Percentiles rank a stretch among this genome's conserved stretches.
These are phyloP conservation scores for Chrysolina americana DNA, from an alignment of 2,888 invertebrate species.

Conservation along the genomic window DNA sequence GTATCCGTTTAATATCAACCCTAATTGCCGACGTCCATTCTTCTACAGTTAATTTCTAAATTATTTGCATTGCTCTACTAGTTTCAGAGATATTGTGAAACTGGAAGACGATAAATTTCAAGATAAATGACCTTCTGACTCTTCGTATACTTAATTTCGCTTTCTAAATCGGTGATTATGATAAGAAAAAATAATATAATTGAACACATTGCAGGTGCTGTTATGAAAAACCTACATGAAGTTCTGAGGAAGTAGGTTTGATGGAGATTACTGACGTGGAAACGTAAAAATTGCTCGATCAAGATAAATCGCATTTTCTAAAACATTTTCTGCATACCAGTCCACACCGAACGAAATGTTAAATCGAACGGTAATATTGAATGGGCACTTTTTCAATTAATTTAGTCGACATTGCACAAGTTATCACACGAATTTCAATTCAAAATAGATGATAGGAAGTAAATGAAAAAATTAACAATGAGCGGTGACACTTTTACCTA, in stretches of 20 bases:
- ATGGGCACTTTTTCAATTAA: too few relatives aligned
- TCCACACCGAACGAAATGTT: neutral
- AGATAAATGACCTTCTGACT: conserved; percentile 18
- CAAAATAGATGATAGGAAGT: too few relatives aligned
- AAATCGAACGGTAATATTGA: too few relatives aligned
- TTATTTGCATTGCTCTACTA: conserved; percentile 22
- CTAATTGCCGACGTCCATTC: conserved; percentile 5
- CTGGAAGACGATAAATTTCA: conserved; percentile 5
- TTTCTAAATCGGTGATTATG: conserved; percentile 3
- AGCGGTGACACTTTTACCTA: too few relatives aligned
- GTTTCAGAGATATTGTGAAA: neutral
- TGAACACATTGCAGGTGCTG: neutral
- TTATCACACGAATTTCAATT: too few relatives aligned
- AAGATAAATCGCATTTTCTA: neutral
- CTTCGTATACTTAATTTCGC: neutral
- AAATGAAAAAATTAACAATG: too few relatives aligned
- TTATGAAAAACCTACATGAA: neutral
- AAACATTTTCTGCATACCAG: neutral
- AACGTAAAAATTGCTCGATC: neutral
- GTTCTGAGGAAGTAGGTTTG: neutral
- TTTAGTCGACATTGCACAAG: too few relatives aligned
- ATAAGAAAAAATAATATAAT: neutral
- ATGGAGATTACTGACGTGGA: conserved; percentile 4
- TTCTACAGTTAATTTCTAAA: neutral
- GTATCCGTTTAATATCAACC: neutral